Evolutionary conservation across 2,888 invertebrate genomes (phyloP), one percentile per base, ranked within the genome.

Genomic region (Nipponacmea schrenckii): DNA sequence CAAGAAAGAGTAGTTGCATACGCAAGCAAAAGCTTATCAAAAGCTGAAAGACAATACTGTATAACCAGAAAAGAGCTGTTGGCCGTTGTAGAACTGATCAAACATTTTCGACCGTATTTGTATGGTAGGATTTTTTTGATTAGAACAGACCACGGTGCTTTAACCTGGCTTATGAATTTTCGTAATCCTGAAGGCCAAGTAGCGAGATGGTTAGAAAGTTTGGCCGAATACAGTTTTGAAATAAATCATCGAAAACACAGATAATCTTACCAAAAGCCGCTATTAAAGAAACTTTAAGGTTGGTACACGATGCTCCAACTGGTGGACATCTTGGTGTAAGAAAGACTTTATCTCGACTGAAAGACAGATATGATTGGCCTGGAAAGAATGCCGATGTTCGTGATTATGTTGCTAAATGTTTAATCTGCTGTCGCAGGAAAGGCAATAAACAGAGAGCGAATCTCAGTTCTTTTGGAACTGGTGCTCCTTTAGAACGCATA

Each of bases 401-500:
- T 27, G 24, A 64, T 10, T 64, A 27, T 26, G 17, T 62, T 12
- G 12, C 24, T 8, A 26, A 62, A 62, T 62, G 62, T 62, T 10
- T 14, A 12, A 62, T 24, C 8, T 62, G 62, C 17, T 20, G 62
- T 62, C 8, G 20, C 8, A 62, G 62, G 62, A 62, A 62, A 26
- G 24, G 26, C 17, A 20, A 8, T 12, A 20, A 62, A 62, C 8
- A 26, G 20, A 20, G 62, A 26, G 62, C 62, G 12, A 8, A 8
- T 10, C 62, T 62, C 12, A 62, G 26, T 20, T 20, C n/a, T 10
- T 65, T 15, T 65, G 10, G 10, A 14, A 65, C 74, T 1, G 44
- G 45, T n/a, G 14, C 24, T 10, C 77, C 80, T 12, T 77, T 78
- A 68, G 69, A 78, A 20, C 63, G 74, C 27, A 44, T 77, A 0